These are phyloP conservation scores for Tonatia bakeri DNA, from an alignment of 2,113 vertebrate genomes.

Conservation along the genomic window DNA sequence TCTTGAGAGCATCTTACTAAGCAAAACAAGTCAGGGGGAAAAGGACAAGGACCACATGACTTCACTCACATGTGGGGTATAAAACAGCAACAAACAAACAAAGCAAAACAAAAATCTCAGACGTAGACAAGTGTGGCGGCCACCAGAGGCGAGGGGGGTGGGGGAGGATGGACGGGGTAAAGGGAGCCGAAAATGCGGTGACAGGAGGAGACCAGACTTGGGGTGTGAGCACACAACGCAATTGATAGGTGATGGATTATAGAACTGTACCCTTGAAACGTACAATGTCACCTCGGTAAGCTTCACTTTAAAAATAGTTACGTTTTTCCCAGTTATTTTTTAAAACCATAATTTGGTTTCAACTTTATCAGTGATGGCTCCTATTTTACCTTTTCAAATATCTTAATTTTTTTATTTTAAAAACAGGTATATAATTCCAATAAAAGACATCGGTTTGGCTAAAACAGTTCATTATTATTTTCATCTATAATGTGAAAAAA, in stretches of 20 bases:
- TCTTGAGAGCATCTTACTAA: neutral
- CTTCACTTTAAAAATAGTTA: neutral
- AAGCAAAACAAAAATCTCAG: neutral
- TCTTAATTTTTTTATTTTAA: constrained; percentile 30
- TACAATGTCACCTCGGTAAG: neutral
- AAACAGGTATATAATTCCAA: constrained; percentile 21
- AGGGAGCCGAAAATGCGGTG: neutral
- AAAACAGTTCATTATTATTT: constrained; percentile 15
- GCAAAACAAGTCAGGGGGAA: neutral
- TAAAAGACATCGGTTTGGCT: neutral
- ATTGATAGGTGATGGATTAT: neutral
- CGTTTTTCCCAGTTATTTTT: constrained; percentile 31
- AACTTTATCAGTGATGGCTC: neutral
- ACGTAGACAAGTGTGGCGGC: neutral
- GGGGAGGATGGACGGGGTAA: neutral
- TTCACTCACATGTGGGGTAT: neutral
- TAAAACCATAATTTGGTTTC: constrained; percentile 26
- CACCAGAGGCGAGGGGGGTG: neutral
- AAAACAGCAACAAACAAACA: neutral
- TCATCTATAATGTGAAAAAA: neutral
- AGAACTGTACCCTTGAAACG: neutral
- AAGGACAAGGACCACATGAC: neutral
- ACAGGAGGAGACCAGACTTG: neutral
- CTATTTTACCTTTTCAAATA: neutral
- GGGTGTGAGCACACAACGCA: neutral